Evolutionary conservation across 1,140 invertebrate species (phyloP).

Genomic region (Drosophila erecta): DNA sequence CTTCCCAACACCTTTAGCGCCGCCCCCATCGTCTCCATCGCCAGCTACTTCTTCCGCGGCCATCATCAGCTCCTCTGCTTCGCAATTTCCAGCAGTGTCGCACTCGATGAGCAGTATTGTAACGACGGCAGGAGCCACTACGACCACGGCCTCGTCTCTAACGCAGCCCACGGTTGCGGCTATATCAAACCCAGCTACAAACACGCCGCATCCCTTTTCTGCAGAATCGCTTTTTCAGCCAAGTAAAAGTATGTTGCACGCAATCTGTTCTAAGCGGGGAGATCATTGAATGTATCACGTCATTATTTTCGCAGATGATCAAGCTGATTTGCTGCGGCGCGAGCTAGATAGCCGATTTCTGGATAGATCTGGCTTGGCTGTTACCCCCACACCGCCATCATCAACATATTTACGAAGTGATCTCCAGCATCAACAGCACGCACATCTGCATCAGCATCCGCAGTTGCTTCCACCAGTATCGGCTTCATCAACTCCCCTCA

Average conservation of each 20-base stretch:
- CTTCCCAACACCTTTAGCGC: constrained; percentile 72
- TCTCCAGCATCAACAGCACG: constrained; percentile 96
- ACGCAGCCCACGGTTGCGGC: constrained; percentile 65
- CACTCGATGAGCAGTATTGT: constrained; percentile 43
- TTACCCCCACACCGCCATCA: constrained; percentile 65
- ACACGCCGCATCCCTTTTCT: constrained; percentile 90
- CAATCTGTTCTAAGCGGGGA: not conserved
- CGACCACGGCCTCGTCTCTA: constrained; percentile 49
- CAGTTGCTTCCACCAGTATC: constrained; percentile 90
- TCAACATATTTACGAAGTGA: constrained; percentile 91
- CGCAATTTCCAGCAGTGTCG: constrained; percentile 34
- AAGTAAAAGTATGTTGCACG: constrained; percentile 85
- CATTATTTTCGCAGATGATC: constrained; percentile 85
- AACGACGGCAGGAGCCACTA: constrained; percentile 44
- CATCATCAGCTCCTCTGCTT: constrained; percentile 37
- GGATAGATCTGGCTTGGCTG: constrained; percentile 84
- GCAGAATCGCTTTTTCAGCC: constrained; percentile 94
- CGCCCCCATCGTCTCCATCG: constrained; percentile 85
- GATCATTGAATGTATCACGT: constrained; percentile 1
- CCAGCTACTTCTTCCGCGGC: constrained; percentile 22
- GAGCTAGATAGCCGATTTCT: constrained; percentile 96
- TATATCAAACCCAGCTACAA: constrained; percentile 84
- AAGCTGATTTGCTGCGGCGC: constrained; percentile 94
- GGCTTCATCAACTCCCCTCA: constrained; percentile 89
- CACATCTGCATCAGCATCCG: constrained; percentile 95